Percentiles rank a stretch among this genome's conserved stretches.
phyloP scores from a whole-genome alignment of 2,888 invertebrate genomes.

The Seira ritae region DNA sequence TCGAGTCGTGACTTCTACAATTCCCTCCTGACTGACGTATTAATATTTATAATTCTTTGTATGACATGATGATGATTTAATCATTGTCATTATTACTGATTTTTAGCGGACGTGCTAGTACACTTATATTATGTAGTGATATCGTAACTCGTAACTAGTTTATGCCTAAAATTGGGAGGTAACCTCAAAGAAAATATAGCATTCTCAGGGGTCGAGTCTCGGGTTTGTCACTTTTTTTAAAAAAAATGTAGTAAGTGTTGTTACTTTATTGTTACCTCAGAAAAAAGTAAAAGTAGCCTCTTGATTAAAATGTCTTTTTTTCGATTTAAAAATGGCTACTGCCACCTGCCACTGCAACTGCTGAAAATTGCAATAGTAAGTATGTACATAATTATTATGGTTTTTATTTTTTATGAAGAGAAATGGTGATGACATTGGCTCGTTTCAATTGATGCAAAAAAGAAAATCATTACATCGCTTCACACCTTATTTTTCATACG shows the following conservation, averaged over 20 bases:
- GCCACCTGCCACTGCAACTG: too few species aligned
- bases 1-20: conserved; percentile 34
- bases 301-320: neutral
- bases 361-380: too few species aligned
- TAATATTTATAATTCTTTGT: conserved; percentile 21
- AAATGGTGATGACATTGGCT: neutral
- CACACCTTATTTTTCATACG: too few species aligned
- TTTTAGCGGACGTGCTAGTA: neutral
- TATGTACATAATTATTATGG: neutral
- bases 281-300: neutral
- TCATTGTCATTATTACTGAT: neutral
- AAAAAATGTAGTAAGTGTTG: too few species aligned
- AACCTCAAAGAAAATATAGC: too few species aligned
- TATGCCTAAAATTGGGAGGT: too few species aligned
- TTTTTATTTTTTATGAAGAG: neutral
- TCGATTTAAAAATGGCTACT: neutral
- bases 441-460: too few species aligned
- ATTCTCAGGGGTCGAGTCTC: too few species aligned
- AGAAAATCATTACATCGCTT: too few species aligned
- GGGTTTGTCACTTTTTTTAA: too few species aligned
- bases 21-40: conserved; percentile 48
- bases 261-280: neutral
- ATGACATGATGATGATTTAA: neutral
- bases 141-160: neutral
- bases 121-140: too few species aligned